These are phyloP conservation scores for Spodoptera litura DNA, from an alignment of 1,140 invertebrate genomes.

Conservation along the genomic window DNA sequence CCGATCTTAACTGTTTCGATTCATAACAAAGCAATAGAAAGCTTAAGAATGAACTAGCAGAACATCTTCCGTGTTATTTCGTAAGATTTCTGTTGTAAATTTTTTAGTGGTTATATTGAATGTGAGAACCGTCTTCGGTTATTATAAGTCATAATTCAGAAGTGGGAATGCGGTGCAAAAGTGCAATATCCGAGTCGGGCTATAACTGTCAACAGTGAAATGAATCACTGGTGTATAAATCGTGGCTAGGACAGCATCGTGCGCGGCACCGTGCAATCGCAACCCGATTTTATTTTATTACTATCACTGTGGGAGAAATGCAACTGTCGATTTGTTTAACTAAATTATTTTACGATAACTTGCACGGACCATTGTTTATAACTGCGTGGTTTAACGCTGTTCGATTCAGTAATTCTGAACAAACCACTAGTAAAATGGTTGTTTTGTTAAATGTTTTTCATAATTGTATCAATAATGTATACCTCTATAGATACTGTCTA, in stretches of 20 bases:
- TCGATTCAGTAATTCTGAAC: background rate
- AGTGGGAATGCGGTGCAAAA: constrained; percentile 74
- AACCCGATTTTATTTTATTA: constrained; percentile 69
- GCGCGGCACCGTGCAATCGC: constrained; percentile 59
- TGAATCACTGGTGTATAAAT: constrained; percentile 82
- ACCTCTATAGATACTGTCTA: no score
- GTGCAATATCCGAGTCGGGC: constrained; percentile 76
- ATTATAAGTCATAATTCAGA: constrained; percentile 76
- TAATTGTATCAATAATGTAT: no score
- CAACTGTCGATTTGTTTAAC: constrained; percentile 67
- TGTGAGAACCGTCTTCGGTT: constrained; percentile 63
- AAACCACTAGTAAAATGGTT: constrained; percentile 6
- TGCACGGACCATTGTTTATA: constrained; percentile 51
- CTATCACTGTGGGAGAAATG: constrained; percentile 63
- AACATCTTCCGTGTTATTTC: constrained; percentile 49
- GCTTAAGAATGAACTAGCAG: constrained; percentile 57
- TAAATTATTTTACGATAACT: constrained; percentile 61
- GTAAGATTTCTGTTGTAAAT: background rate
- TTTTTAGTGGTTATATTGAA: constrained; percentile 41
- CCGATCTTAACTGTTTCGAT: background rate
- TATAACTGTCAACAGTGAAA: constrained; percentile 78
- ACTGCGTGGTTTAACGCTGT: constrained; percentile 6
- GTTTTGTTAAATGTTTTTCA: background rate
- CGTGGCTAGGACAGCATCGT: constrained; percentile 66
- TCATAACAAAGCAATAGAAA: constrained; percentile 56